A percentile compares a stretch with the other conserved stretches of the same genome.
phyloP scores from a whole-genome alignment of 92 coral and sea anemone genomes.

The Pocillopora grandis region DNA sequence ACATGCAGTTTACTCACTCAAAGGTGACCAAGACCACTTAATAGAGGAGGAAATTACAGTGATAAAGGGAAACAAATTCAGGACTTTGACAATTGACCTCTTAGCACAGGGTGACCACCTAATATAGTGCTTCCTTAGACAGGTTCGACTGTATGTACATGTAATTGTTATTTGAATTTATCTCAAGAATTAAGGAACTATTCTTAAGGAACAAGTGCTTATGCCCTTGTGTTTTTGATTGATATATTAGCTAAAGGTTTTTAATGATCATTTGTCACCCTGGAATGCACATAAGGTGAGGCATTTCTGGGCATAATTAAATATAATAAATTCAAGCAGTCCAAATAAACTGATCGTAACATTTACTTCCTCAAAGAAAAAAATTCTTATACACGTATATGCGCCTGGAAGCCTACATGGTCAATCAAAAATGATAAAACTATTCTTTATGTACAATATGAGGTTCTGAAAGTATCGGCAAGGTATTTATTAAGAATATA shows the following conservation, averaged over 20 bases:
- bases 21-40: no score
- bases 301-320: background rate
- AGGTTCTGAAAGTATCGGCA: background rate
- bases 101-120: no score
- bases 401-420: slow-evolving; percentile 18
- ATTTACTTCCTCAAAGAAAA: slow-evolving; percentile 16
- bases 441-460: slow-evolving; percentile 32
- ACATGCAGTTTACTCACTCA: no score
- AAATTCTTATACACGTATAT: background rate
- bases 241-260: background rate
- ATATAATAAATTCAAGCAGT: background rate
- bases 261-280: background rate
- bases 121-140: no score
- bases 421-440: slow-evolving; percentile 14
- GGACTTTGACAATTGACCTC: no score
- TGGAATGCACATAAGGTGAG: background rate
- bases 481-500: background rate
- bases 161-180: no score
- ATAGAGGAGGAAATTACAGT: no score
- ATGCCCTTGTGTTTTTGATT: no score
- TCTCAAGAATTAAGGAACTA: no score
- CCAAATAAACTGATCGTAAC: background rate
- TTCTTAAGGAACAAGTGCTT: no score
- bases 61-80: no score
- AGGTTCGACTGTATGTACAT: no score